A percentile compares a stretch with the other conserved stretches of the same genome.
Evolutionary conservation across 2,113 vertebrate species (phyloP).

Genomic region (Leucoraja erinaceus): DNA sequence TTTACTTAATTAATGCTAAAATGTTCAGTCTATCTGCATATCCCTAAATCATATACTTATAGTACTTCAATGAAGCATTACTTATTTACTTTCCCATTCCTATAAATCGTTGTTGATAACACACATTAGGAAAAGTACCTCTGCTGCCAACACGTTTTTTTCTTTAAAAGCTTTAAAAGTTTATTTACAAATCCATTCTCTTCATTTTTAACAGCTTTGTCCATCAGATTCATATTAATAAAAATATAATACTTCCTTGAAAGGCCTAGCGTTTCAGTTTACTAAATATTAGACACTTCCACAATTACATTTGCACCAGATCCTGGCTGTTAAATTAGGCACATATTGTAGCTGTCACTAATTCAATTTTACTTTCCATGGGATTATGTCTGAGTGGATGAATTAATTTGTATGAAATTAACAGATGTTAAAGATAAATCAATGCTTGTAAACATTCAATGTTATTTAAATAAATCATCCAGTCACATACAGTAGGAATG

Average conservation of each 20-base stretch:
- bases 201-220: too few species aligned
- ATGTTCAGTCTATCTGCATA: background rate
- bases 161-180: too few species aligned
- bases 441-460: background rate
- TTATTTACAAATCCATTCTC: too few species aligned
- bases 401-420: background rate
- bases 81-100: too few species aligned
- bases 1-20: too few species aligned
- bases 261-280: background rate
- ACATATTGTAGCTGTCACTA: background rate
- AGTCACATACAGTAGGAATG: background rate
- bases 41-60: background rate
- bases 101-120: too few species aligned
- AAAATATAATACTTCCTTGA: background rate
- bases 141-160: too few species aligned
- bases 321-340: background rate
- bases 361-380: background rate
- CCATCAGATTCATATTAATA: too few species aligned
- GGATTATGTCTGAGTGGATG: background rate
- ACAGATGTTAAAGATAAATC: background rate
- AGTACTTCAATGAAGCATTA: background rate
- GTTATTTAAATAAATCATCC: background rate
- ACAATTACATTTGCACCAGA: background rate
- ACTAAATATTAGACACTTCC: background rate
- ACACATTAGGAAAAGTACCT: too few species aligned